Conservation (phyloP, 2,797 vertebrate genomes). For the Parauchenoglanis ngamensis region DNA sequence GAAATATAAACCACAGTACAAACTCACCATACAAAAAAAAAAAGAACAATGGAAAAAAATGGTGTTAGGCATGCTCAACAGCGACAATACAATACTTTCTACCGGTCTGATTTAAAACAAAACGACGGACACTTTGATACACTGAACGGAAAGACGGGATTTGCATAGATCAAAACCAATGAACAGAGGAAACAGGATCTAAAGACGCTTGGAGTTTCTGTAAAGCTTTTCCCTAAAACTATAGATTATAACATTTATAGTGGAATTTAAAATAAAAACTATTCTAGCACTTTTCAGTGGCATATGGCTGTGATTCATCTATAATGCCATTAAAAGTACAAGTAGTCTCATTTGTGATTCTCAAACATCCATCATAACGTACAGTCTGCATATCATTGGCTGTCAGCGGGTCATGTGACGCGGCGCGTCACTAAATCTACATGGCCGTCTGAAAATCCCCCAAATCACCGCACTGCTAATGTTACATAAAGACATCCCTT, state of each 20-base stretch:
- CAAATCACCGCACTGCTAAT: background rate
- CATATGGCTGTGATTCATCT: constrained; percentile 12
- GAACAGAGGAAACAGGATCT: constrained; percentile 31
- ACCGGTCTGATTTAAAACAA: constrained; percentile 53
- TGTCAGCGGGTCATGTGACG: background rate
- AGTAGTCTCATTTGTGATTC: background rate
- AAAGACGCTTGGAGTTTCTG: constrained; percentile 20
- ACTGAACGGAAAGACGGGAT: constrained; percentile 38
- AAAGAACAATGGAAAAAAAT: constrained; percentile 50
- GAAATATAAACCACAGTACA: constrained; percentile 70
- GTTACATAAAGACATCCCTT: background rate
- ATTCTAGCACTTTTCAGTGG: background rate
- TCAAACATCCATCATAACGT: background rate
- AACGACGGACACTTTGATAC: constrained; percentile 47
- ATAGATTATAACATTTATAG: background rate
- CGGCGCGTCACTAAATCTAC: background rate
- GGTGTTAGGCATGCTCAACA: constrained; percentile 65
- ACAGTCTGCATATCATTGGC: background rate
- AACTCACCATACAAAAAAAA: constrained; percentile 54
- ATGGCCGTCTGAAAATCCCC: background rate
- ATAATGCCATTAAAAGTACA: background rate
- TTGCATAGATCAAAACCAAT: constrained; percentile 66
- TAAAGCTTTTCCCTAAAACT: constrained; percentile 24
- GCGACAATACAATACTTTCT: constrained; percentile 41
- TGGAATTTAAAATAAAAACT: background rate